These are phyloP conservation scores for Berghia stephanieae DNA, from an alignment of 1,140 invertebrate species.

Conservation along the genomic window DNA sequence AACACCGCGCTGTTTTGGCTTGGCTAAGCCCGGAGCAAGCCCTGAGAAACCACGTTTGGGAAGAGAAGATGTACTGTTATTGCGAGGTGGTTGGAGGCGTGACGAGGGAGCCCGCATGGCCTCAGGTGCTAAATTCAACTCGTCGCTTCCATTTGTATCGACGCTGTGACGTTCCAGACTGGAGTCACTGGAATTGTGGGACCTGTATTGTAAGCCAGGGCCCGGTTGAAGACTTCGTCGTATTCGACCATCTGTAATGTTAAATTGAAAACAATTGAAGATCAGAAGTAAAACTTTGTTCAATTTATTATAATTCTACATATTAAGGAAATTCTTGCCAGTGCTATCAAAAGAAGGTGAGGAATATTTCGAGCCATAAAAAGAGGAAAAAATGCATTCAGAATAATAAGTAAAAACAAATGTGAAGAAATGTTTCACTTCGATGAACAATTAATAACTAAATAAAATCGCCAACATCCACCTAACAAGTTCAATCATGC, in stretches of 20 bases:
- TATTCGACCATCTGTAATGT: slow-evolving; percentile 5
- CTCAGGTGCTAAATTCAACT: slow-evolving; percentile 27
- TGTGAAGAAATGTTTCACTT: too few relatives aligned
- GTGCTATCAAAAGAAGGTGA: too few relatives aligned
- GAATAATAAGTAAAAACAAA: too few relatives aligned
- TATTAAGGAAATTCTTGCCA: too few relatives aligned
- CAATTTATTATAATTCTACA: too few relatives aligned
- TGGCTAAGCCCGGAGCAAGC: background rate
- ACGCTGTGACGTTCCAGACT: slow-evolving; percentile 29
- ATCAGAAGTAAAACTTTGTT: too few relatives aligned
- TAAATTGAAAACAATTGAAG: background rate
- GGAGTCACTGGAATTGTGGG: slow-evolving; percentile 28
- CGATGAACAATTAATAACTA: too few relatives aligned
- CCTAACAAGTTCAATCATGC: too few relatives aligned
- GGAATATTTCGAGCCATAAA: too few relatives aligned
- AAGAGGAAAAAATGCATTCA: too few relatives aligned
- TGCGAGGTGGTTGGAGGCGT: slow-evolving; percentile 20
- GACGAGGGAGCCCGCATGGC: slow-evolving; percentile 4
- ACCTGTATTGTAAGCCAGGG: slow-evolving; percentile 19
- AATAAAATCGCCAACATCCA: too few relatives aligned
- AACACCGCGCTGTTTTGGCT: slow-evolving; percentile 11
- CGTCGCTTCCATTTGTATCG: slow-evolving; percentile 19
- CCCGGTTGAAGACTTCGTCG: background rate
- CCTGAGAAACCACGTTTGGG: background rate
- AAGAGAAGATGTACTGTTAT: background rate